These are phyloP conservation scores for Choloepus didactylus DNA, from an alignment of 2,797 vertebrate genomes.

Conservation along the genomic window DNA sequence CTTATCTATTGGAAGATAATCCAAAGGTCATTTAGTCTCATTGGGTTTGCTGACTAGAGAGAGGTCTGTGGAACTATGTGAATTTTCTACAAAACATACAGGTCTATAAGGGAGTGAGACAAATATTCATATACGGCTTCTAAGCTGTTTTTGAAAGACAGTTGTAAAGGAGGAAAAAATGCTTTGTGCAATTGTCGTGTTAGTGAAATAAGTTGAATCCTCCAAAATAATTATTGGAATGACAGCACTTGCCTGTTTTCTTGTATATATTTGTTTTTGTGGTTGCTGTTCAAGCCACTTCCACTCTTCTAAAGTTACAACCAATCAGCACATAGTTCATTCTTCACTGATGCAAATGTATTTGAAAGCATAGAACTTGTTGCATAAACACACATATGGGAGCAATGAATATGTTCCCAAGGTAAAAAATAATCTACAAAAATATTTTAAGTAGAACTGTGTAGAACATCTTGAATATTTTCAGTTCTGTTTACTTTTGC, in stretches of 20 bases:
- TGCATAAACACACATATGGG: neutral
- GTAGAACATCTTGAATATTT: neutral
- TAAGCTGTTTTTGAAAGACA: neutral
- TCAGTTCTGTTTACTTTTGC: neutral
- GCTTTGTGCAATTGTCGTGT: neutral
- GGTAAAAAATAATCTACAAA: neutral
- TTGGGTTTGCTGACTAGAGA: neutral
- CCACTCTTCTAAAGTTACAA: neutral
- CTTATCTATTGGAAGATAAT: neutral
- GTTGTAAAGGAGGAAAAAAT: neutral
- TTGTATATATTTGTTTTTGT: neutral
- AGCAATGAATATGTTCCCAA: neutral
- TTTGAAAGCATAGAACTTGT: neutral
- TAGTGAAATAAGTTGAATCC: neutral
- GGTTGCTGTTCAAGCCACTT: neutral
- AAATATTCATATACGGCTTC: neutral
- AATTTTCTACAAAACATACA: neutral
- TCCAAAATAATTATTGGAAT: neutral
- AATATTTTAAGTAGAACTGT: neutral
- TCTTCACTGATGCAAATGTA: neutral
- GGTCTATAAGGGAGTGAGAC: neutral
- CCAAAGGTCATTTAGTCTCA: neutral
- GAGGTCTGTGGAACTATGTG: neutral
- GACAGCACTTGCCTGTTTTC: neutral
- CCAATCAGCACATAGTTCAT: neutral